Evolutionary conservation across 2,888 invertebrate species (phyloP).

Genomic region (Empis stercorea): DNA sequence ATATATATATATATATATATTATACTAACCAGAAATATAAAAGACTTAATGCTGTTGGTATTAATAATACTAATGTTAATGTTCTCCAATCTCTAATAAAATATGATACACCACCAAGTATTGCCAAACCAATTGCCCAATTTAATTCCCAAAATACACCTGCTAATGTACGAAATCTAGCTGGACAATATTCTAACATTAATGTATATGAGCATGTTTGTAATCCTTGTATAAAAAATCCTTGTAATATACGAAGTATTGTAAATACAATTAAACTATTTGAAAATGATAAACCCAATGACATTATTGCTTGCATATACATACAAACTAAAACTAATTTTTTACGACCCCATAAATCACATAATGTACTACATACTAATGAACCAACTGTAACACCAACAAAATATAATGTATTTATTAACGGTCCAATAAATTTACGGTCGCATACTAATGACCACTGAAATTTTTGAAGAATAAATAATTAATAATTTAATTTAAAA

Average conservation of each 20-base stretch:
- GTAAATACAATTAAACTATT: constrained; percentile 30
- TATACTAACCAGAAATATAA: constrained; percentile 31
- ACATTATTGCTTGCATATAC: constrained; percentile 29
- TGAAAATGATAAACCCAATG: constrained; percentile 19
- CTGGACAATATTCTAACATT: constrained; percentile 38
- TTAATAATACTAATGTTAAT: constrained; percentile 38
- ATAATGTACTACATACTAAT: constrained; percentile 30
- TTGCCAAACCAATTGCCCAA: constrained; percentile 37
- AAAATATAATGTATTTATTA: constrained; percentile 31
- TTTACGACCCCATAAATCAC: constrained; percentile 35
- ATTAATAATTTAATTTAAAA: neutral
- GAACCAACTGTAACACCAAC: constrained; percentile 35
- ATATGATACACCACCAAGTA: constrained; percentile 36
- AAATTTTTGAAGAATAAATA: neutral
- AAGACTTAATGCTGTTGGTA: constrained; percentile 37
- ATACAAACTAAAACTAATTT: constrained; percentile 34
- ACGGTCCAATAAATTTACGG: constrained; percentile 23
- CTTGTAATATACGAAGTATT: constrained; percentile 33
- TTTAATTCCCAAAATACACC: constrained; percentile 37
- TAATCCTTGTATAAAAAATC: constrained; percentile 38
- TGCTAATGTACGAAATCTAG: constrained; percentile 35
- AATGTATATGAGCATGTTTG: constrained; percentile 39
- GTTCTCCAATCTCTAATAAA: constrained; percentile 39
- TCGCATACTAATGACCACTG: constrained; percentile 35
- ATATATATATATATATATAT: too few relatives aligned